These are phyloP conservation scores for Manis pentadactyla DNA, from an alignment of 2,797 vertebrate species.

Conservation along the genomic window DNA sequence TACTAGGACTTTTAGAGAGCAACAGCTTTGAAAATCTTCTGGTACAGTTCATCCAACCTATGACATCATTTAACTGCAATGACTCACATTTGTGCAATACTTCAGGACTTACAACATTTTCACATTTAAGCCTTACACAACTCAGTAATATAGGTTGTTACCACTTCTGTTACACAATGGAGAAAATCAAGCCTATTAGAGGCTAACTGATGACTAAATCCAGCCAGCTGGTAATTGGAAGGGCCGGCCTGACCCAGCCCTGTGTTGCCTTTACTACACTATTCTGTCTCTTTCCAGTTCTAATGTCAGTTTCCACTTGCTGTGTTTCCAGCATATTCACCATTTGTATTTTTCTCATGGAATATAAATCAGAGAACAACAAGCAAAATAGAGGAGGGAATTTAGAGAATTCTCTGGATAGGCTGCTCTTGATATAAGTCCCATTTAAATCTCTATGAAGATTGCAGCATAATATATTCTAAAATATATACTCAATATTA, in stretches of 20 bases:
- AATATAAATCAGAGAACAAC: neutral
- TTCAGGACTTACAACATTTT: constrained; percentile 11
- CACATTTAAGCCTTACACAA: neutral
- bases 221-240: neutral
- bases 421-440: neutral
- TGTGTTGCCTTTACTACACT: neutral
- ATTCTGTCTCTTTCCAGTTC: neutral
- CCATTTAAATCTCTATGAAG: neutral
- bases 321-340: neutral
- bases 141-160: neutral
- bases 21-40: constrained; percentile 47
- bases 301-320: neutral
- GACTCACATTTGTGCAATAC: constrained; percentile 37
- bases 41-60: constrained; percentile 15
- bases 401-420: neutral
- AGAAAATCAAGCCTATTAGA: neutral
- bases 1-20: constrained; percentile 31
- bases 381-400: neutral
- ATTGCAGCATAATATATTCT: neutral
- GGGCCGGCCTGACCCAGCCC: neutral
- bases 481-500: neutral
- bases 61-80: constrained; percentile 42
- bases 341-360: neutral
- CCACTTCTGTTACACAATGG: neutral
- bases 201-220: neutral